A percentile compares a stretch with the other conserved stretches of the same genome.
phyloP scores from a whole-genome alignment of 2,113 vertebrate genomes.

The Vidua macroura region DNA sequence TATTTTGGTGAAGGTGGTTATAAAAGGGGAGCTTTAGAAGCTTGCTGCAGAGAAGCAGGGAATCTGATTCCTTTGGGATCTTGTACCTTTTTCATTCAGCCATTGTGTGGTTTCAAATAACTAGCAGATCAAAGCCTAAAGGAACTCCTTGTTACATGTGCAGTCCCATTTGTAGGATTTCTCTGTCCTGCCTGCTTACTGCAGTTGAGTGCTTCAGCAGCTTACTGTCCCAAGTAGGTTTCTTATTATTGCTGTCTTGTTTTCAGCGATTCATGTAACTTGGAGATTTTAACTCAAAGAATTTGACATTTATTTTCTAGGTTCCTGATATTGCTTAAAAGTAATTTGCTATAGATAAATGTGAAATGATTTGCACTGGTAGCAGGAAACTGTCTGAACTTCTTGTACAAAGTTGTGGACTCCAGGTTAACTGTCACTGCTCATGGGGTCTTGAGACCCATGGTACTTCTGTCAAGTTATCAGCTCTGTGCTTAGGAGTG shows the following conservation, averaged over 20 bases:
- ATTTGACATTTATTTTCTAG: not conserved
- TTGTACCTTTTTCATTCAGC: conserved; percentile 36
- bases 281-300: conserved; percentile 9
- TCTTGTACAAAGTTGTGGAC: not conserved
- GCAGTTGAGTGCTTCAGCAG: not conserved
- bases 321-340: not conserved
- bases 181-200: not conserved
- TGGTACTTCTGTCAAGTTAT: not conserved
- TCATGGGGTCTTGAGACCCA: not conserved
- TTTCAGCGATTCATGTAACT: not conserved
- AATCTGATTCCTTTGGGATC: conserved; percentile 49
- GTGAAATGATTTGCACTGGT: not conserved
- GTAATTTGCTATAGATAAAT: not conserved
- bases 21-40: conserved; percentile 34
- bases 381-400: not conserved
- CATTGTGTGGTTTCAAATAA: conserved; percentile 47
- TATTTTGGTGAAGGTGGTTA: conserved; percentile 43
- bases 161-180: not conserved
- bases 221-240: not conserved
- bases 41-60: not conserved
- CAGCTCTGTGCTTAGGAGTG: not conserved
- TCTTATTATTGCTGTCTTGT: not conserved
- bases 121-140: conserved; percentile 47
- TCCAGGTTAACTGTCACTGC: not conserved
- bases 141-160: not conserved